A percentile compares a stretch with the other conserved stretches of the same genome.
These are phyloP conservation scores for Rhegmatorhina hoffmannsi DNA, from an alignment of 2,113 vertebrate genomes.

Conservation along the genomic window DNA sequence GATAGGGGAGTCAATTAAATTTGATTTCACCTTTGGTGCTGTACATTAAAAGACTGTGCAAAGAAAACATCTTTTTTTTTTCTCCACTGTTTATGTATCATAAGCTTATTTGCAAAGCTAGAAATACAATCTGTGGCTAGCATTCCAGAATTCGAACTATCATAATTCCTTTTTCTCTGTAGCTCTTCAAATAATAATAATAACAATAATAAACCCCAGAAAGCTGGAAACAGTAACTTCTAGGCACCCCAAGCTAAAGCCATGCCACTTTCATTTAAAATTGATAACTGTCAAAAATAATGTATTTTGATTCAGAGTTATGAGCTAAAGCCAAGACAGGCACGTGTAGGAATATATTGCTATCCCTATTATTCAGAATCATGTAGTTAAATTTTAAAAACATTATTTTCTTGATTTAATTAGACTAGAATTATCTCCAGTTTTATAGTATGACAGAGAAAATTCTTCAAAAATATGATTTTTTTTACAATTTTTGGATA, in stretches of 20 bases:
- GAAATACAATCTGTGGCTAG: background rate
- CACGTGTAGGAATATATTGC: background rate
- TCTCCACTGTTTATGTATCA: background rate
- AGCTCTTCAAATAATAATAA: background rate
- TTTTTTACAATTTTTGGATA: background rate
- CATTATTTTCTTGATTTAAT: background rate
- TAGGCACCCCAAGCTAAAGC: background rate
- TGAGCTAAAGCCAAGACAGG: background rate
- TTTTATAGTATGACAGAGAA: background rate
- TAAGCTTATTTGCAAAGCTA: background rate
- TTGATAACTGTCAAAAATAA: constrained; percentile 18
- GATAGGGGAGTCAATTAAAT: background rate
- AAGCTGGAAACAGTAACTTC: background rate
- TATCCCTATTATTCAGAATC: background rate
- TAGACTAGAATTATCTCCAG: background rate
- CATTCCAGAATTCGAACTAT: background rate
- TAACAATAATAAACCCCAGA: background rate
- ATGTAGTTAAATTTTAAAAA: background rate
- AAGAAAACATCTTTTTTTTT: background rate
- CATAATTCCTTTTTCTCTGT: background rate
- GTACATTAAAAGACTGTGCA: background rate
- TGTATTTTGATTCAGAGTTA: background rate
- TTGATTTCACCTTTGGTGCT: background rate
- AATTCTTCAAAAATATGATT: background rate
- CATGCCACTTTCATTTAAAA: constrained; percentile 10